Evolutionary conservation across 2,113 vertebrate species (phyloP).

Genomic region (Heptranchias perlo): DNA sequence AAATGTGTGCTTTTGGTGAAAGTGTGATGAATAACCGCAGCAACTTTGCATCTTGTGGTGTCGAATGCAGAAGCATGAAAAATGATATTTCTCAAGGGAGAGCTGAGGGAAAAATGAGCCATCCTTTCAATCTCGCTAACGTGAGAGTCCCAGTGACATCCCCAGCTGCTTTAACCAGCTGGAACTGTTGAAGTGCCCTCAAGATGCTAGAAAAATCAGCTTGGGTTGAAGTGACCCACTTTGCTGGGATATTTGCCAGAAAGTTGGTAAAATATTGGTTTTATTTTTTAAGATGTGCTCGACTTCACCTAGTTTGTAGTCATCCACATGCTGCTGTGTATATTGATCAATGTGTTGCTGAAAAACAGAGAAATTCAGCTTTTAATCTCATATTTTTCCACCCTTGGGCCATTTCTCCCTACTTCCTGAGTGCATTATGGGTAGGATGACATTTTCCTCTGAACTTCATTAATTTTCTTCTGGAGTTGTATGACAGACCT

Average conservation of each 20-base stretch:
- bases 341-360: neutral
- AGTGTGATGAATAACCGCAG: neutral
- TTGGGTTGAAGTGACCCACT: neutral
- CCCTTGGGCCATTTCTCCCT: neutral
- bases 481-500: neutral
- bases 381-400: neutral
- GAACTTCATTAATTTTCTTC: slow-evolving; percentile 9
- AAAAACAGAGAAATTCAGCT: neutral
- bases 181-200: neutral
- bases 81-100: neutral
- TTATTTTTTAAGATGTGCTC: neutral
- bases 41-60: neutral
- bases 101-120: neutral
- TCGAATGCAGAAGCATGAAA: neutral
- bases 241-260: neutral
- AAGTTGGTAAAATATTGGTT: neutral
- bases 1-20: neutral
- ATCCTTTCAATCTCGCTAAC: neutral
- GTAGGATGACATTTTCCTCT: neutral
- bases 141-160: neutral
- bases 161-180: neutral
- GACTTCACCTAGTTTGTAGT: neutral
- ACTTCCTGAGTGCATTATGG: neutral
- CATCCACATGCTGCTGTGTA: neutral
- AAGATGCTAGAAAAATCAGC: neutral